These are phyloP conservation scores for Anomalospiza imberbis DNA, from an alignment of 2,797 vertebrate species.

Conservation along the genomic window DNA sequence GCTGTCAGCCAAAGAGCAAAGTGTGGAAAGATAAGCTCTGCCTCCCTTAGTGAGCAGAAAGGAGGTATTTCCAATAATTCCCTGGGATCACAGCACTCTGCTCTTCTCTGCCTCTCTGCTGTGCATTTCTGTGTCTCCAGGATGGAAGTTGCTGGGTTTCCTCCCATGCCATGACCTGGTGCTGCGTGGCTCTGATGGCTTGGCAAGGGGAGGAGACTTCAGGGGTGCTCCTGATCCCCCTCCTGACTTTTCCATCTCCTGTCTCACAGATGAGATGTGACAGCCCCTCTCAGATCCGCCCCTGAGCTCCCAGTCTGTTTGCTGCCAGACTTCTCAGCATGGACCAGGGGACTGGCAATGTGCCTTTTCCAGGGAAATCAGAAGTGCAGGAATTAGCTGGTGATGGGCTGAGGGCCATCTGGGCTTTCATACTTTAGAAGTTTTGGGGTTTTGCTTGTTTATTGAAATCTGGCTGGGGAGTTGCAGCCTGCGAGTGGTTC, in stretches of 20 bases:
- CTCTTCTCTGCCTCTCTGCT: background rate
- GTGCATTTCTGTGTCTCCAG: background rate
- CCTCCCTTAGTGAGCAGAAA: background rate
- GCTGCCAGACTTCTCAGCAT: background rate
- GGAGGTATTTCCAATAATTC: background rate
- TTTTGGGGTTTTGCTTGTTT: background rate
- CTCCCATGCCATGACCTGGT: background rate
- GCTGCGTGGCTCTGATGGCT: background rate
- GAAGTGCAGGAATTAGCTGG: background rate
- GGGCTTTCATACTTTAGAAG: background rate
- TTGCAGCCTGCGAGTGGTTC: background rate
- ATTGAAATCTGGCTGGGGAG: background rate
- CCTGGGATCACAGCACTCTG: background rate
- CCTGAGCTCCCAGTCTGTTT: background rate
- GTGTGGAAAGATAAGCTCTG: background rate
- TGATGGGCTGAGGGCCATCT: background rate
- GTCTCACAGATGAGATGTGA: background rate
- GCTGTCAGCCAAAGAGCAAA: background rate
- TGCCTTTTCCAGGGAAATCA: background rate
- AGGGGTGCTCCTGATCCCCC: background rate
- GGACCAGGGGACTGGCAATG: rapidly evolving
- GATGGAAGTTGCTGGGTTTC: background rate
- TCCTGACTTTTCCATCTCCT: background rate
- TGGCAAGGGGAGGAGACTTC: background rate
- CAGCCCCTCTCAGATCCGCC: background rate